Conservation (phyloP, 2,888 invertebrate species). For the Melikaiella ostensackeni region DNA sequence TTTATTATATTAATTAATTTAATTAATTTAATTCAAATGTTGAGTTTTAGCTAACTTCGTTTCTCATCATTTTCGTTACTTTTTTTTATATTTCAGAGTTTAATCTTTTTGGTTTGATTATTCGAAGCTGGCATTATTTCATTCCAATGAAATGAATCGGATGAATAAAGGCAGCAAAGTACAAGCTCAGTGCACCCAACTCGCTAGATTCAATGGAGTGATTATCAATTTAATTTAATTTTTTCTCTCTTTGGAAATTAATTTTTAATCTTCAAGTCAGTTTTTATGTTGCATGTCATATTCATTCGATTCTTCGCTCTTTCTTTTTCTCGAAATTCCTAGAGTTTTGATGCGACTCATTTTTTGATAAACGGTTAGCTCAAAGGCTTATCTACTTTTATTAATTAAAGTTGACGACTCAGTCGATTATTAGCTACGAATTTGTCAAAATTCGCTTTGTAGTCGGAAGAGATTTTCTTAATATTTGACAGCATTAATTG, state of each 20-base stretch:
- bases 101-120: too few species aligned
- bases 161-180: background rate
- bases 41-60: too few species aligned
- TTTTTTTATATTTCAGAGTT: too few species aligned
- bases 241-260: background rate
- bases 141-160: slow-evolving; percentile 5
- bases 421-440: slow-evolving; percentile 27
- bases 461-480: slow-evolving; percentile 2
- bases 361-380: slow-evolving; percentile 27
- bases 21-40: too few species aligned
- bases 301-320: slow-evolving; percentile 11
- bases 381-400: slow-evolving; percentile 15
- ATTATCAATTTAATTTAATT: background rate
- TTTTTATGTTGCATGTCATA: slow-evolving; percentile 8
- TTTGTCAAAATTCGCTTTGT: slow-evolving; percentile 27
- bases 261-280: slow-evolving; percentile 8
- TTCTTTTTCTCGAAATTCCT: background rate
- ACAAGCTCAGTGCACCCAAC: background rate
- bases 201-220: background rate
- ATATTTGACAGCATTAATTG: background rate
- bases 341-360: slow-evolving; percentile 30
- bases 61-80: too few species aligned
- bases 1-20: too few species aligned
- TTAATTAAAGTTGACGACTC: slow-evolving; percentile 12
- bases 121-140: too few species aligned